Percentiles rank a stretch among this genome's conserved stretches.
Conservation (phyloP, 2,888 invertebrate genomes). For the Monopis laevigella region DNA sequence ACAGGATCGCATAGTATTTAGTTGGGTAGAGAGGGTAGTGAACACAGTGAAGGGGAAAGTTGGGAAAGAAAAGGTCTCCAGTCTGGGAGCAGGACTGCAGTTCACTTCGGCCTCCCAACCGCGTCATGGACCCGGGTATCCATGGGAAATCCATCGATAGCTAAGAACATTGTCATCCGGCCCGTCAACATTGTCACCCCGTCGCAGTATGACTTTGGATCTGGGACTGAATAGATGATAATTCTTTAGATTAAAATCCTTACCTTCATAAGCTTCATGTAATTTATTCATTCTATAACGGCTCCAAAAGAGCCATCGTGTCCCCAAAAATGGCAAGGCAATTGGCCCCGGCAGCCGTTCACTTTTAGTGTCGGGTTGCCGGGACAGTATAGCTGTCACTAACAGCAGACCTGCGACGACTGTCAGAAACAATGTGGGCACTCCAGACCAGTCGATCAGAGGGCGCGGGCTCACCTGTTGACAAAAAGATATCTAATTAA, state of each 20-base stretch:
- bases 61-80: too few species aligned
- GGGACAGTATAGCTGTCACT: constrained; percentile 35
- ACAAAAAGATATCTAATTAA: too few species aligned
- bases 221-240: neutral
- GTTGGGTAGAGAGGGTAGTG: too few species aligned
- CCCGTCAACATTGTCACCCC: too few species aligned
- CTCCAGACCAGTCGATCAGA: constrained; percentile 49
- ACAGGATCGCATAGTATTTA: too few species aligned
- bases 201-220: too few species aligned
- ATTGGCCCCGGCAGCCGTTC: constrained; percentile 76
- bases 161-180: too few species aligned
- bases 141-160: too few species aligned
- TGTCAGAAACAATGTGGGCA: constrained; percentile 46
- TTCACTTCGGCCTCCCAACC: too few species aligned
- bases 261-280: constrained; percentile 83
- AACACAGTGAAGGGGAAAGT: too few species aligned
- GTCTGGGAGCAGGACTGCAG: too few species aligned
- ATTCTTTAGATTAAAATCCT: constrained; percentile 19
- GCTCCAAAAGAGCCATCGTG: constrained; percentile 80
- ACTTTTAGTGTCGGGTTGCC: constrained; percentile 32
- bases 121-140: too few species aligned
- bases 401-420: constrained; percentile 36
- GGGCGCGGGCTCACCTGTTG: constrained; percentile 45
- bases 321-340: constrained; percentile 78
- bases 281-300: constrained; percentile 77